Percentiles rank a stretch among this genome's conserved stretches.
Conservation (phyloP, 1,140 invertebrate genomes). For the Drosophila pseudoobscura region DNA sequence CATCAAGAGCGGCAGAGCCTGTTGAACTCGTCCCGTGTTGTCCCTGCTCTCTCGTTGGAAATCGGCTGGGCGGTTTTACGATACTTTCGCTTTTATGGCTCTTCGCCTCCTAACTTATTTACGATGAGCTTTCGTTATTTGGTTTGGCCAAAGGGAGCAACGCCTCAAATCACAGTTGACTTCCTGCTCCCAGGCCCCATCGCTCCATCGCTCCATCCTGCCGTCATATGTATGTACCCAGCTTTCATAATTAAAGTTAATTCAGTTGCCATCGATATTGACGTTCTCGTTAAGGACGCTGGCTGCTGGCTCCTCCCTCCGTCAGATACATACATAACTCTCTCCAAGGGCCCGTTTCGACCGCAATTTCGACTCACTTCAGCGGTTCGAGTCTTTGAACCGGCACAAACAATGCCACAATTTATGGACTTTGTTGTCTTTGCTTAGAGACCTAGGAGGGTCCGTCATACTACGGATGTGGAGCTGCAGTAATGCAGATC, state of each 20-base stretch:
- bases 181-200: background rate
- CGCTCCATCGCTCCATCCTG: background rate
- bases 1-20: constrained; percentile 40
- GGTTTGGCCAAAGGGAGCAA: background rate
- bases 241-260: constrained; percentile 59
- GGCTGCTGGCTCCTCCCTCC: too few species aligned
- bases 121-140: constrained; percentile 18
- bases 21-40: constrained; percentile 30
- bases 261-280: constrained; percentile 60
- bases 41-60: constrained; percentile 18
- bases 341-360: too few species aligned
- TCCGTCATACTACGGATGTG: too few species aligned
- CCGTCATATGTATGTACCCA: constrained; percentile 22
- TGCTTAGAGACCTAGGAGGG: too few species aligned
- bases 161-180: constrained; percentile 26
- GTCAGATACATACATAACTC: too few species aligned
- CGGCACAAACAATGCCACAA: too few species aligned
- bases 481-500: too few species aligned
- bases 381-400: too few species aligned
- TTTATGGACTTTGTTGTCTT: too few species aligned
- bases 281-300: constrained; percentile 15
- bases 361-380: too few species aligned
- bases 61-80: constrained; percentile 27
- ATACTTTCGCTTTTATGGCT: constrained; percentile 49
- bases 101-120: constrained; percentile 42